Conservation (phyloP, 2,113 vertebrate genomes). For the Grallaria varia region DNA sequence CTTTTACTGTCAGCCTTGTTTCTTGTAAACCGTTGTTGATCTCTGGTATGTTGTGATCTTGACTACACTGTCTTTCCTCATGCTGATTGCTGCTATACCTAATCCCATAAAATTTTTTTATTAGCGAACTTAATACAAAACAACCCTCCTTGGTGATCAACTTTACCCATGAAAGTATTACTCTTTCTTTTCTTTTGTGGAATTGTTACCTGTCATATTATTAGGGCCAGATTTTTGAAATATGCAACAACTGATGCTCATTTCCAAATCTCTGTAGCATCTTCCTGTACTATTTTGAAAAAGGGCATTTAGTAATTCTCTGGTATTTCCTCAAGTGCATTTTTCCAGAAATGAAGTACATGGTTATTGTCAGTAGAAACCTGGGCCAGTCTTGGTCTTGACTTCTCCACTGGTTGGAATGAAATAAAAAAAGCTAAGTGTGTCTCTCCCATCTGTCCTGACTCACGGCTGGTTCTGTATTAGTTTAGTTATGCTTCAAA, state of each 20-base stretch:
- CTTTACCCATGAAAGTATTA: not conserved
- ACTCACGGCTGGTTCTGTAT: not conserved
- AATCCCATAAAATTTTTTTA: not conserved
- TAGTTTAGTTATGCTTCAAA: not conserved
- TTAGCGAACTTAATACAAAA: not conserved
- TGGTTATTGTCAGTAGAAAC: not conserved
- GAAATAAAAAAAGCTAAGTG: not conserved
- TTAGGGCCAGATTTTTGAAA: not conserved
- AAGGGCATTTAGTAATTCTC: not conserved
- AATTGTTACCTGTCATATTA: not conserved
- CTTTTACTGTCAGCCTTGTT: not conserved
- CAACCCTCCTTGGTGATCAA: not conserved
- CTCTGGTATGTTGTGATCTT: not conserved
- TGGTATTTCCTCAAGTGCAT: not conserved
- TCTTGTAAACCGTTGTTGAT: not conserved
- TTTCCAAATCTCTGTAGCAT: not conserved
- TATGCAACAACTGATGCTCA: not conserved
- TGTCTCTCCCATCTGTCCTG: not conserved
- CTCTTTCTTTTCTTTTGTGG: not conserved
- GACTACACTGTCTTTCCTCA: not conserved
- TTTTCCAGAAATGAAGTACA: not conserved
- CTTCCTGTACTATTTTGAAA: not conserved
- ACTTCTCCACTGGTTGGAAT: not conserved
- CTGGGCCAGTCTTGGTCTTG: not conserved
- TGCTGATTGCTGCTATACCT: not conserved